A percentile compares a stretch with the other conserved stretches of the same genome.
Conservation (phyloP, 2,797 vertebrate genomes). For the Etheostoma nigrum region DNA sequence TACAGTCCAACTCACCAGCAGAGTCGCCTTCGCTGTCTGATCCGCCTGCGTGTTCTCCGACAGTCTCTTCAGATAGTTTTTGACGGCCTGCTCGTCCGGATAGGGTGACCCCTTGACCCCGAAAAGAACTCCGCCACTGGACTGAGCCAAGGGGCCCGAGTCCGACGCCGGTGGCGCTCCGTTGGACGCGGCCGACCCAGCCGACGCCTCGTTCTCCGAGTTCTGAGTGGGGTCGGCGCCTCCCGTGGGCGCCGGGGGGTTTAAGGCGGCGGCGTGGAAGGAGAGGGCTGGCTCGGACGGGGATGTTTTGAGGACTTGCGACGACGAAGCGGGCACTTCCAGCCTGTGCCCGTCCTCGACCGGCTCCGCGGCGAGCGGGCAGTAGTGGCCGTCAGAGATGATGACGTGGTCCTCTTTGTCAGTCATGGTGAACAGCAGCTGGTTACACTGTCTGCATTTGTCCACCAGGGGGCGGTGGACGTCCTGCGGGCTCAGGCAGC, state of each 20-base stretch:
- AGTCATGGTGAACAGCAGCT: constrained; percentile 96
- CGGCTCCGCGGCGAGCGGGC: constrained; percentile 87
- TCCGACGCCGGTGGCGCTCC: constrained; percentile 46
- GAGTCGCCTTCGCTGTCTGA: constrained; percentile 63
- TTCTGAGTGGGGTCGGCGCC: constrained; percentile 28
- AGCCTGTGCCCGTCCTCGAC: constrained; percentile 75
- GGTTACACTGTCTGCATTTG: constrained; percentile 94
- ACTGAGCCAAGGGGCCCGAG: background rate
- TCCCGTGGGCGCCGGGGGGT: constrained; percentile 7
- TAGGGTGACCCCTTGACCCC: constrained; percentile 74
- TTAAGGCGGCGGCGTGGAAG: constrained; percentile 38
- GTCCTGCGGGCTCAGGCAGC: constrained; percentile 87
- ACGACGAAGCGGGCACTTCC: constrained; percentile 18
- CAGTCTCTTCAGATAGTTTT: constrained; percentile 85
- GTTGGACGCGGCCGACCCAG: constrained; percentile 25
- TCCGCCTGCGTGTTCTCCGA: constrained; percentile 82
- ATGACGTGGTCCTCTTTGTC: constrained; percentile 99
- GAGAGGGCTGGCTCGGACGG: constrained; percentile 76
- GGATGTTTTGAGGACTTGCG: constrained; percentile 60
- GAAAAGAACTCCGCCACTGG: background rate
- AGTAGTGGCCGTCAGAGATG: constrained; percentile 96
- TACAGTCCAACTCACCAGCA: constrained; percentile 80
- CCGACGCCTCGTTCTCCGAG: constrained; percentile 24
- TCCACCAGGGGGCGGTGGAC: constrained; percentile 87
- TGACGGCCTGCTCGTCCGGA: constrained; percentile 86